Evolutionary conservation across 2,797 vertebrate genomes (phyloP).

Genomic region (Phylloscopus collybita): DNA sequence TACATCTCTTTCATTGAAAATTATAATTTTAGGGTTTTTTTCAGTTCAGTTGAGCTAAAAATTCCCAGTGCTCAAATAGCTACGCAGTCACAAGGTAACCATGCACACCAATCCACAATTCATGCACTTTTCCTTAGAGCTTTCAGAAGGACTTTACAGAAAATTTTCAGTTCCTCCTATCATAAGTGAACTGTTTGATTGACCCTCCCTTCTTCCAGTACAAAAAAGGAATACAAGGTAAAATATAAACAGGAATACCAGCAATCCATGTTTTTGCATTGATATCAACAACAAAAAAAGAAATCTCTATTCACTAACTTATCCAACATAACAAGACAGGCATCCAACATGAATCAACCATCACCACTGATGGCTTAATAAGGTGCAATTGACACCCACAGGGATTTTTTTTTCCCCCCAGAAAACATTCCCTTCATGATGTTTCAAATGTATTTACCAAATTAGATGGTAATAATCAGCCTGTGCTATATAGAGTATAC

Average conservation of each 20-base stretch:
- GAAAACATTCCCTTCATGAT: background rate
- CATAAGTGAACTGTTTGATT: background rate
- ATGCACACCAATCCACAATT: background rate
- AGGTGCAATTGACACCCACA: background rate
- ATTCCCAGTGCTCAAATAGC: background rate
- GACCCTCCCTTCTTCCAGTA: background rate
- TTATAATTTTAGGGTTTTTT: background rate
- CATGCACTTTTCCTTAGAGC: background rate
- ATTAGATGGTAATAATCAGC: background rate
- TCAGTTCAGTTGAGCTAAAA: background rate
- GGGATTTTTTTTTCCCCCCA: background rate
- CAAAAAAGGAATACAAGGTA: background rate
- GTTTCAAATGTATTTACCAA: background rate
- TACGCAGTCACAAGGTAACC: background rate
- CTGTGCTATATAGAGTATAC: background rate
- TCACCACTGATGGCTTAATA: rapidly evolving
- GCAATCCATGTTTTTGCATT: background rate
- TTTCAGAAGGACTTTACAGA: background rate
- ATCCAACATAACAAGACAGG: background rate
- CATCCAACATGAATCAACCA: background rate
- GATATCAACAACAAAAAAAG: background rate
- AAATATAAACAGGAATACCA: background rate
- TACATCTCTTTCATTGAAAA: background rate
- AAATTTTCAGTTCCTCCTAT: background rate
- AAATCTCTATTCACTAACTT: background rate